Evolutionary conservation across 2,797 vertebrate genomes (phyloP).

Genomic region (Clarias pachynema): DNA sequence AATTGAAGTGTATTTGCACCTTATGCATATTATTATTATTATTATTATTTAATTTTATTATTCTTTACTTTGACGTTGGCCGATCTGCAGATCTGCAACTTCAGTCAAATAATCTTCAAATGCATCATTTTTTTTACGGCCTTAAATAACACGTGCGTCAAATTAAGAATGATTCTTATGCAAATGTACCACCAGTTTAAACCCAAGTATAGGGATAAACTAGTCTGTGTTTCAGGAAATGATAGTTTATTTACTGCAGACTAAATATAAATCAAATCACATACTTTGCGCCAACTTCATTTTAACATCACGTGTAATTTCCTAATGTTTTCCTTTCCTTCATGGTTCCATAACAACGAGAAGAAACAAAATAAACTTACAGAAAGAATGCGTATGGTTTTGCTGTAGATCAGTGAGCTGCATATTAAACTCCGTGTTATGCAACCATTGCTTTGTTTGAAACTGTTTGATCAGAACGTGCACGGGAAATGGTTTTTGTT

Average conservation of each 20-base stretch:
- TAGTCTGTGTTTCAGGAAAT: not conserved
- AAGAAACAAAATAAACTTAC: not conserved
- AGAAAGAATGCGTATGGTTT: not conserved
- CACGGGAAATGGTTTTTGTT: not conserved
- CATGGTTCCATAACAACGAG: not conserved
- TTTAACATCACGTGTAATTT: not conserved
- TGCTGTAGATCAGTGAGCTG: not conserved
- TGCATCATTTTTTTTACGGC: not conserved
- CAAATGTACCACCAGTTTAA: not conserved
- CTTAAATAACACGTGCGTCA: not conserved
- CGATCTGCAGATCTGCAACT: not conserved
- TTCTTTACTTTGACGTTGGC: not conserved
- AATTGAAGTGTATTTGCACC: not conserved
- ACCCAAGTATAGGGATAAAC: not conserved
- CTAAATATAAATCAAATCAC: not conserved
- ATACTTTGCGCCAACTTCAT: not conserved
- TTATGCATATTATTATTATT: no score
- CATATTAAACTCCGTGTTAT: not conserved
- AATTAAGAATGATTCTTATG: not conserved
- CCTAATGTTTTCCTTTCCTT: not conserved
- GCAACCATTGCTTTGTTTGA: not conserved
- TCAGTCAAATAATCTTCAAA: not conserved
- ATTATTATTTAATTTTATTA: no score
- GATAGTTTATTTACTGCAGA: not conserved
- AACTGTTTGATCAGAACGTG: not conserved